These are phyloP conservation scores for Thunnus thynnus DNA, from an alignment of 2,113 vertebrate genomes.

Conservation along the genomic window DNA sequence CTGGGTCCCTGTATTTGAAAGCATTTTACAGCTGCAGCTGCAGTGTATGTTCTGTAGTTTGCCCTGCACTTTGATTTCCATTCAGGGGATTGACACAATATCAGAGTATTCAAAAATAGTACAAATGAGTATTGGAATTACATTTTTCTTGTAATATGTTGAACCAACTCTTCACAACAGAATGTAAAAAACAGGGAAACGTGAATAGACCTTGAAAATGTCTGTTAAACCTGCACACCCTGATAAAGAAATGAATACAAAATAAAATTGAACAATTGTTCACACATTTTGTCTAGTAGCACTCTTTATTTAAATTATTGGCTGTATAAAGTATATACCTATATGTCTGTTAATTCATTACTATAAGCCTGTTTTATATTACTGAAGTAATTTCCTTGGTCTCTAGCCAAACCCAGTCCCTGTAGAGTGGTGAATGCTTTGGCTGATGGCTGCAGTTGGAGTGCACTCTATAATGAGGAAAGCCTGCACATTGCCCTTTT, in stretches of 20 bases:
- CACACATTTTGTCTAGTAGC: background rate
- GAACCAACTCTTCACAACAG: too few relatives aligned
- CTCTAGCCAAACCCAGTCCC: slow-evolving; percentile 12
- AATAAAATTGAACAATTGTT: background rate
- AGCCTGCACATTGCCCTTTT: slow-evolving; percentile 24
- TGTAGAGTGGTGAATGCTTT: slow-evolving; percentile 26
- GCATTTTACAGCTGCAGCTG: background rate
- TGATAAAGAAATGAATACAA: too few relatives aligned
- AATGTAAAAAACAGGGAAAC: too few relatives aligned
- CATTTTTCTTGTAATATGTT: too few relatives aligned
- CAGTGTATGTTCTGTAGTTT: background rate
- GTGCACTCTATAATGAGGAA: slow-evolving; percentile 58
- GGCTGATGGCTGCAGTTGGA: slow-evolving; percentile 30
- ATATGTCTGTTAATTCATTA: slow-evolving; percentile 23
- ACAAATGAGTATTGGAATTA: background rate
- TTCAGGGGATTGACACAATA: background rate
- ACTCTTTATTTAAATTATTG: background rate
- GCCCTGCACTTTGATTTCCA: background rate
- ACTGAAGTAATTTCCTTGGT: slow-evolving; percentile 29
- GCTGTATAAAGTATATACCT: background rate
- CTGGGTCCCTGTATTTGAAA: background rate
- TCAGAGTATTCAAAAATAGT: background rate
- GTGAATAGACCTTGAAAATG: too few relatives aligned
- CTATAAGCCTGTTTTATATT: slow-evolving; percentile 7
- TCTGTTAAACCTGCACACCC: too few relatives aligned